Evolutionary conservation across 2,888 invertebrate species (phyloP), one percentile per base, ranked within the genome.

Genomic region (Cynaeus angustus): DNA sequence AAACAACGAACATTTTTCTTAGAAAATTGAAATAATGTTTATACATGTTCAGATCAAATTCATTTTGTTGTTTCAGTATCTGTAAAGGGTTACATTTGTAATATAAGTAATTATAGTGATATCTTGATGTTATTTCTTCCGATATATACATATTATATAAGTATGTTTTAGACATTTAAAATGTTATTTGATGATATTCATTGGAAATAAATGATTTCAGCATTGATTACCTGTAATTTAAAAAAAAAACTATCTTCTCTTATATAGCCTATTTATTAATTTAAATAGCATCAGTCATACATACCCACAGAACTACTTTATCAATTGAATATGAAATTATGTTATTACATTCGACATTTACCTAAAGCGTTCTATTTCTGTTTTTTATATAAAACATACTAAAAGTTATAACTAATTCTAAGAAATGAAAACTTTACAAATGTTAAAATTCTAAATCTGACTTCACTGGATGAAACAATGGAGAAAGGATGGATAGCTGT

Each of bases 71-170:
- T 30, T 59, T 68, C 52, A 43, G 45, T 58, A 58, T 46, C 66
- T 66, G 46, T 71, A 69, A 72, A 70, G 37, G 64, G 72, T 68
- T 70, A 69, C 50, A 72, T 72, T 73, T 77, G 74, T 78, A 73
- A 75, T 72, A 75, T 78, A 64, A 70, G 64, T 67, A 70, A 70
- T 56, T 64, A 62, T 80, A 81, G 81, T 81, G 80, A 82, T 81
- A 82, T 77, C 79, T 82, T 78, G 81, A 80, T 83, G 83, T 83
- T 81, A 79, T 81, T 79, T 83, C 83, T 83, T 83, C 83, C 83
- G 82, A 80, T 80, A 79, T 79, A 77, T 73, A 75, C 72, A 73
- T 73, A 74, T 67, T 75, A 73, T 72, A 71, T 79, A 78, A 75
- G 77, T 82, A 83, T 82, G 81, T 82, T 81, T 82, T 82, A 83